Evolutionary conservation across 92 coral and sea anemone species (phyloP).

Genomic region (Montipora capitata): DNA sequence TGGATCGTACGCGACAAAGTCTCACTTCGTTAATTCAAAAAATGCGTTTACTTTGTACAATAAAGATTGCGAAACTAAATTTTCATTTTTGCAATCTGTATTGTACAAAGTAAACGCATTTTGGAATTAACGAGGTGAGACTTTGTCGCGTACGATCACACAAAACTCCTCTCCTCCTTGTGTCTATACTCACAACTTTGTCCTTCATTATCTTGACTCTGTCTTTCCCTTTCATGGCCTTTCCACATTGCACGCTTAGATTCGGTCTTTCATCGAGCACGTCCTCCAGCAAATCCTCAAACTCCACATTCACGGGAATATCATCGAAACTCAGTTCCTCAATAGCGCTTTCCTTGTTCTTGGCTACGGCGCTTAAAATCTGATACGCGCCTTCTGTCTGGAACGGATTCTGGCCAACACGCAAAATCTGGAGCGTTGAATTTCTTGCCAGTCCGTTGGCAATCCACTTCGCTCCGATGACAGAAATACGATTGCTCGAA

Average conservation of each 20-base stretch:
- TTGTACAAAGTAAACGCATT: no score
- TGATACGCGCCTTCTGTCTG: conserved; percentile 83
- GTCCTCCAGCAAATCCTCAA: conserved; percentile 87
- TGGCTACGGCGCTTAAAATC: conserved; percentile 78
- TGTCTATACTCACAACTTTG: conserved; percentile 84
- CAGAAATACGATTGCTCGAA: conserved; percentile 87
- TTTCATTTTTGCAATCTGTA: no score
- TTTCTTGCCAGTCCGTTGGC: conserved; percentile 85
- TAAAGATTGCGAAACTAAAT: no score
- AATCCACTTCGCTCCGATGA: conserved; percentile 78
- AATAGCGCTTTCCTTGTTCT: conserved; percentile 83
- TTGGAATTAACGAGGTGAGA: no score
- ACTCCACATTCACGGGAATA: conserved; percentile 89
- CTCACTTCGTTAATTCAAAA: no score
- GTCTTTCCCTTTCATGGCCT: conserved; percentile 93
- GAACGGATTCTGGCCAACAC: conserved; percentile 89
- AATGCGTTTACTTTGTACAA: no score
- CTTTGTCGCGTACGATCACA: no score
- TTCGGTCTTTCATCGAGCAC: conserved; percentile 79
- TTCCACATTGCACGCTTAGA: conserved; percentile 90
- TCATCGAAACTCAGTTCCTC: conserved; percentile 92
- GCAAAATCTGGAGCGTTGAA: conserved; percentile 78
- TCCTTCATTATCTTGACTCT: conserved; percentile 85
- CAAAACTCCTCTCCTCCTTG: no score
- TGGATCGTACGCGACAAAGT: no score